Percentiles rank a stretch among this genome's conserved stretches.
phyloP scores from a whole-genome alignment of 2,888 invertebrate species.

The Drosophila greeni region DNA sequence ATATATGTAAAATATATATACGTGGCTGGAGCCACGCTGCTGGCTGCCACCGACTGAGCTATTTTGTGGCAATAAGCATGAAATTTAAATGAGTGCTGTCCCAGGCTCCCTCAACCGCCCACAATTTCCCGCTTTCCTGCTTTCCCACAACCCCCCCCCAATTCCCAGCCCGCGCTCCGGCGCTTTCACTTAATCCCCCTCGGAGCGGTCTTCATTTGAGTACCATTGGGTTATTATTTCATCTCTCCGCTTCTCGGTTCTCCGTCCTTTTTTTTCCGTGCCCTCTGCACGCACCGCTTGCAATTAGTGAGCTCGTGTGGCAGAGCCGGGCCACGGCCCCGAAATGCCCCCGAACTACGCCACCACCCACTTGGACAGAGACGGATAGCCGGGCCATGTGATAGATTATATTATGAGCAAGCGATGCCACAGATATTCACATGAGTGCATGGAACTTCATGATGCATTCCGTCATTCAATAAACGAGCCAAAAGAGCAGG shows the following conservation, averaged over 20 bases:
- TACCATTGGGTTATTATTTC: conserved; percentile 49
- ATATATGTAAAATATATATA: conserved; percentile 59
- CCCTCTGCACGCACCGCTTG: conserved; percentile 52
- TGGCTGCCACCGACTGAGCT: conserved; percentile 62
- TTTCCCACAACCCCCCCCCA: conserved; percentile 22
- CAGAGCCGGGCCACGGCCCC: conserved; percentile 9
- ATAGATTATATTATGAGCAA: conserved; percentile 31
- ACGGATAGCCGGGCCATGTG: conserved; percentile 24
- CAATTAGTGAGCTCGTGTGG: conserved; percentile 59
- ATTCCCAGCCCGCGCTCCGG: not conserved
- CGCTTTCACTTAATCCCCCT: conserved; percentile 35
- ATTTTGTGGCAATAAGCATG: conserved; percentile 73
- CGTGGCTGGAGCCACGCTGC: conserved; percentile 31
- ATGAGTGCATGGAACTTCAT: conserved; percentile 8
- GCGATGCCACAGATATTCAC: conserved; percentile 4
- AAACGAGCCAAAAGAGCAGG: conserved; percentile 5
- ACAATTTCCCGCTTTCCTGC: conserved; percentile 34
- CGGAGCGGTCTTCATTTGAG: conserved; percentile 44
- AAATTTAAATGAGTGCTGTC: conserved; percentile 67
- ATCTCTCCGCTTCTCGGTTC: conserved; percentile 11
- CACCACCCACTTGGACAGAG: conserved; percentile 13
- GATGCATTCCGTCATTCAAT: conserved; percentile 7
- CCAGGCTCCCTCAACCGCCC: conserved; percentile 29
- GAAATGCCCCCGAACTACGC: not conserved
- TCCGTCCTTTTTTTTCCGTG: not conserved